Evolutionary conservation across 2,113 vertebrate genomes (phyloP).

Genomic region (Nettapus auritus): DNA sequence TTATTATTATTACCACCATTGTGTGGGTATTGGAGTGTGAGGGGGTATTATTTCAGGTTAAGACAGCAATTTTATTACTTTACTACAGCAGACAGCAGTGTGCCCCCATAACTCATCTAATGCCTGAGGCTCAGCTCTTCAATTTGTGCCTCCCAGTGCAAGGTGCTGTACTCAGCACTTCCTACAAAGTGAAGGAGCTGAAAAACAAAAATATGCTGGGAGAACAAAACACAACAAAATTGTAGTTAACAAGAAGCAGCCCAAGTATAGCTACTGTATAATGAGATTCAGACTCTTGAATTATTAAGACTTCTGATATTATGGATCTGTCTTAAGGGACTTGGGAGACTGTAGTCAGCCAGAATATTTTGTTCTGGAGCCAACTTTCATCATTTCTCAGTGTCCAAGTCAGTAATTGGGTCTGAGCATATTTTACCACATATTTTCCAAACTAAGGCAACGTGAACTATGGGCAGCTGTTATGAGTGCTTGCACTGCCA

Average conservation of each 20-base stretch:
- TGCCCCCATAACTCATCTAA: background rate
- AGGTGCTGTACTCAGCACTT: background rate
- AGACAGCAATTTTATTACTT: background rate
- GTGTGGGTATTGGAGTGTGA: too few relatives aligned
- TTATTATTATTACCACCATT: too few relatives aligned
- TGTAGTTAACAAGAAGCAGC: background rate
- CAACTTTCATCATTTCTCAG: background rate
- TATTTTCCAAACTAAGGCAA: background rate
- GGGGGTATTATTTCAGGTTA: background rate
- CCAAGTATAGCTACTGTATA: background rate
- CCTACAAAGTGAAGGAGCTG: background rate
- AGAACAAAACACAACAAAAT: background rate
- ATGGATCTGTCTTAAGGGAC: background rate
- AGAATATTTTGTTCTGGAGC: background rate
- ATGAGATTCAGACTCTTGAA: background rate
- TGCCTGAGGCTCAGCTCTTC: background rate
- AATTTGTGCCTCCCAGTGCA: background rate
- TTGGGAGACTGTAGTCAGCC: background rate
- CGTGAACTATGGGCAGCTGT: accelerated
- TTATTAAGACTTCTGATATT: background rate
- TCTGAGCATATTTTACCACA: background rate
- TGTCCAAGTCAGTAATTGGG: background rate
- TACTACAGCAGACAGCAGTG: background rate
- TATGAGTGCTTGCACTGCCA: background rate
- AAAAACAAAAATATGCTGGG: background rate